phyloP scores from a whole-genome alignment of 2,113 vertebrate species.

The Rhagologus leucostigma region DNA sequence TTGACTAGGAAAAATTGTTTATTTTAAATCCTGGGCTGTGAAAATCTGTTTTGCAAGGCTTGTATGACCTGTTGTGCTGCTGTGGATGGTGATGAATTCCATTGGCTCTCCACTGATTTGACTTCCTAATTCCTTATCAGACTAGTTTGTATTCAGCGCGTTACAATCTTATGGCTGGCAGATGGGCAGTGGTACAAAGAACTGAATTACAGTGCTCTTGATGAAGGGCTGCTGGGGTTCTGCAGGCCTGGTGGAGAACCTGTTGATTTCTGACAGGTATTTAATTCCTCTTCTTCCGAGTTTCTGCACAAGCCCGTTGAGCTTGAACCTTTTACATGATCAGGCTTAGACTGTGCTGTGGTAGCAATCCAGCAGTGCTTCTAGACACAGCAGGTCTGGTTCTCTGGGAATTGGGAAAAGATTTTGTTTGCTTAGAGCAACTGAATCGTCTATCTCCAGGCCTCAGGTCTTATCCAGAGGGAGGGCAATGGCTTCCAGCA shows the following conservation, averaged over 20 bases:
- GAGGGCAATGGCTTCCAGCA: not conserved
- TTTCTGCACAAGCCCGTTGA: not conserved
- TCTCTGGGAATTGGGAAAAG: not conserved
- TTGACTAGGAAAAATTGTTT: not conserved
- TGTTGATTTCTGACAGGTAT: not conserved
- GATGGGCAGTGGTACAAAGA: not conserved
- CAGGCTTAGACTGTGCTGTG: not conserved
- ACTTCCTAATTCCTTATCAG: not conserved
- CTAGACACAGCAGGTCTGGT: not conserved
- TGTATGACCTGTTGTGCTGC: not conserved
- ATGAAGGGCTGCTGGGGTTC: not conserved
- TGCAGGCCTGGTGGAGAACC: not conserved
- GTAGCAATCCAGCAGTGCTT: not conserved
- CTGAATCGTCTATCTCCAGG: not conserved
- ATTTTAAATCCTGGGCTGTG: not conserved
- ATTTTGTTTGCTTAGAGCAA: not conserved
- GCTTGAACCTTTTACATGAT: slow-evolving; percentile 63
- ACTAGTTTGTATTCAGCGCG: not conserved
- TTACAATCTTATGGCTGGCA: not conserved
- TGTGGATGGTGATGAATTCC: not conserved
- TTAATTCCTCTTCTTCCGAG: not conserved
- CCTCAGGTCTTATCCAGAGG: not conserved
- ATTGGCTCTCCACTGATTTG: not conserved
- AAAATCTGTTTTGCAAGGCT: not conserved
- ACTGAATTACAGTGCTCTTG: not conserved